Evolutionary conservation across 2,888 invertebrate species (phyloP), one percentile per base, ranked within the genome.

Genomic region (Tachina fera): DNA sequence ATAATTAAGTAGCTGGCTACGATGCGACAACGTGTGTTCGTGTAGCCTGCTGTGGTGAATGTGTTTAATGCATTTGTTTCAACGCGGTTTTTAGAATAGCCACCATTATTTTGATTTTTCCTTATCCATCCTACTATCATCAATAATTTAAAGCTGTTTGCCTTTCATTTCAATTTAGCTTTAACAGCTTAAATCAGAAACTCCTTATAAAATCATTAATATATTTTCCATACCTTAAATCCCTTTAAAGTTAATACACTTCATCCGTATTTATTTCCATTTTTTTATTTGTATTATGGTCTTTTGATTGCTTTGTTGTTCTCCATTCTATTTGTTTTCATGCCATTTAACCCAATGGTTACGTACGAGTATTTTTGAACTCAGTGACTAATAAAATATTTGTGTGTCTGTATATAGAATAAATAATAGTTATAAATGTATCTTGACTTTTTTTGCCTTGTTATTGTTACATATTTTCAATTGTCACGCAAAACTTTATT

Each of bases 401-500:
- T 56, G n/a, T 31, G 31, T 5, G 31, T 31, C 31, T 31, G 31
- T 31, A 31, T 31, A 31, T 31, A 31, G 6, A 31, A 31, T n/a
- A 41, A 5, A n/a, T 56, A 68, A 14, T 19, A 22, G 19, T 41
- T n/a, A 49, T 16, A 60, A 61, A 51, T 70, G 68, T 77, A 58
- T 68, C 19, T 67, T 45, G 22, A 56, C 22, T 80, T 72, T 47
- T n/a, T 41, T 74, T 22, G 3, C 19, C 41, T 31, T 60, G 19
- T 67, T 31, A 31, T 31, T 31, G 6, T 6, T 31, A 67, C 47
- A 75, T 81, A 75, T 81, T 81, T 81, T 81, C 81, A 81, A 68
- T 81, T 75, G 81, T 81, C 81, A 81, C 75, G 81, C 81, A 75
- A 81, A 81, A 75, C 41, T 75, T 81, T 81, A 53, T 75, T 81